A percentile compares a stretch with the other conserved stretches of the same genome.
Evolutionary conservation across 2,113 vertebrate species (phyloP).

Genomic region (Alectura lathami): DNA sequence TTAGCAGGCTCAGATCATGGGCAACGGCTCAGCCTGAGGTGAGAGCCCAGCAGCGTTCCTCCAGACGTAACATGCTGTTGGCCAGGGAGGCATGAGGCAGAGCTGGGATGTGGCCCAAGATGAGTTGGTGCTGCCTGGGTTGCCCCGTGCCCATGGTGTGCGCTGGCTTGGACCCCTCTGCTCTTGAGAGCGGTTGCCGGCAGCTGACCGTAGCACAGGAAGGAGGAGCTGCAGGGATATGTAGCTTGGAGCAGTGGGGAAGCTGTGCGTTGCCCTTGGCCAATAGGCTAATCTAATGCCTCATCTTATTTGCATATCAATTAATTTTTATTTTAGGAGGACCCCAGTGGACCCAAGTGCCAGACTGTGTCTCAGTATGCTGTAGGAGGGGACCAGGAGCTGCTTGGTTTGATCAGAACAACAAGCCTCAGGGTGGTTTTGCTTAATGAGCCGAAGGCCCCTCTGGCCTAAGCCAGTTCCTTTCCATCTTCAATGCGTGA

Average conservation of each 20-base stretch:
- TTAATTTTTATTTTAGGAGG: constrained; percentile 42
- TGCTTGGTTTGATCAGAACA: not conserved
- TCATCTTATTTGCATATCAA: constrained; percentile 26
- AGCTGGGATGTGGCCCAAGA: not conserved
- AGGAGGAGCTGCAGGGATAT: not conserved
- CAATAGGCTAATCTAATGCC: not conserved
- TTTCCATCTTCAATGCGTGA: not conserved
- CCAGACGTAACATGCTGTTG: accelerated
- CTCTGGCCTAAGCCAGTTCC: not conserved
- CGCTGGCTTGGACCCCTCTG: accelerated
- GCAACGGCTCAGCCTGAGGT: not conserved
- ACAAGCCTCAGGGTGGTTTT: not conserved
- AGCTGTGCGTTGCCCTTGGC: not conserved
- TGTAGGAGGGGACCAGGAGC: not conserved
- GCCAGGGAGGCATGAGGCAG: not conserved
- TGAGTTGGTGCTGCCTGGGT: not conserved
- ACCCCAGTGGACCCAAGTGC: constrained; percentile 6
- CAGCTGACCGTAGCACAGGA: not conserved
- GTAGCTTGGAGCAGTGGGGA: not conserved
- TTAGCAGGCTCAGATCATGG: accelerated
- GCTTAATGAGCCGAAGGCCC: not conserved
- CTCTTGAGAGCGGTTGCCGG: not conserved
- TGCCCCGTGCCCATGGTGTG: not conserved
- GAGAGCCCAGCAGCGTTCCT: not conserved
- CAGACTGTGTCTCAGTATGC: not conserved